Evolutionary conservation across 2,113 vertebrate species (phyloP).

Genomic region (Petroica traversi): DNA sequence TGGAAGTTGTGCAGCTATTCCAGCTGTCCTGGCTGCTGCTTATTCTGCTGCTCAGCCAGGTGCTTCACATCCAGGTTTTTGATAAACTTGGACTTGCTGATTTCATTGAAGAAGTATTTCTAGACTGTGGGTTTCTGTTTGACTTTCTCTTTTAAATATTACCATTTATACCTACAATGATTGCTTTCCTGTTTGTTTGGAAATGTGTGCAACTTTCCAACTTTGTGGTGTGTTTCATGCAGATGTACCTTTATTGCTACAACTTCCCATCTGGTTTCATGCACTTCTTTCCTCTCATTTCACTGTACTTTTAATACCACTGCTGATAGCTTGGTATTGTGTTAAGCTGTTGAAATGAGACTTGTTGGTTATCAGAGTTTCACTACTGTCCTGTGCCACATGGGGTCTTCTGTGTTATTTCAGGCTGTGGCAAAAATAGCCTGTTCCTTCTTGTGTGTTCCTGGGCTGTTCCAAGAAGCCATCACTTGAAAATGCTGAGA

Average conservation of each 20-base stretch:
- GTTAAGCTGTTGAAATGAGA: background rate
- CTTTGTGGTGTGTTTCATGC: background rate
- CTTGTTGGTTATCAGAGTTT: background rate
- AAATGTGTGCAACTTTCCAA: background rate
- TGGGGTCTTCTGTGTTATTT: background rate
- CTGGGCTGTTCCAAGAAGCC: slow-evolving; percentile 2
- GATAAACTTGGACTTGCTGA: background rate
- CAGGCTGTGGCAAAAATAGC: background rate
- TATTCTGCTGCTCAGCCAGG: background rate
- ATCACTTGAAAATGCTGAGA: background rate
- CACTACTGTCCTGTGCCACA: background rate
- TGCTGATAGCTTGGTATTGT: background rate
- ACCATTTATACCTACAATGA: background rate
- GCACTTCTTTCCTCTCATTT: background rate
- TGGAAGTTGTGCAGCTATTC: background rate
- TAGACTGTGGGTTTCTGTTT: slow-evolving; percentile 9
- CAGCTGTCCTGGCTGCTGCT: background rate
- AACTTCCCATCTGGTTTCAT: background rate
- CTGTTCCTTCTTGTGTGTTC: slow-evolving; percentile 9
- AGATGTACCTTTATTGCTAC: background rate
- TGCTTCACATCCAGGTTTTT: background rate
- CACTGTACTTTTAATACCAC: background rate
- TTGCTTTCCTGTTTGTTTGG: slow-evolving; percentile 1
- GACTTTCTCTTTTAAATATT: slow-evolving; percentile 3
- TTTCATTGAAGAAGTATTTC: background rate